Conservation (phyloP, 1,140 invertebrate species). For the Cecropterus lyciades region DNA sequence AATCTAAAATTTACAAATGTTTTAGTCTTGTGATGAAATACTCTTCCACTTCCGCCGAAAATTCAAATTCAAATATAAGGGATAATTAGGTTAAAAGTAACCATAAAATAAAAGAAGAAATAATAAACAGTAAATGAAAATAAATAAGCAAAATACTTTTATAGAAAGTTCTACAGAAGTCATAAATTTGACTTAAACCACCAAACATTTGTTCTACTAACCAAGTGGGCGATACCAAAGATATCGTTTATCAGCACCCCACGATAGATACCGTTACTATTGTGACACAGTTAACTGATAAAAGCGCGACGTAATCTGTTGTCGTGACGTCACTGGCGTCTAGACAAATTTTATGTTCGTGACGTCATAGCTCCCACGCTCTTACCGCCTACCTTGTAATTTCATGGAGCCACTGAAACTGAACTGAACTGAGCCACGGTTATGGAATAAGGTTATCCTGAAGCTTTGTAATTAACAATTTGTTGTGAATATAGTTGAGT, state of each 20-base stretch:
- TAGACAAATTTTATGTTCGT: conserved; percentile 62
- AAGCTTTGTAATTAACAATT: conserved; percentile 2
- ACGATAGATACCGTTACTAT: conserved; percentile 1
- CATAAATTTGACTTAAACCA: no score
- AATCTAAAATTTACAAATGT: no score
- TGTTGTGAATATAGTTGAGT: no score
- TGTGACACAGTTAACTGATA: conserved; percentile 31
- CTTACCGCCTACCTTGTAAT: conserved; percentile 45
- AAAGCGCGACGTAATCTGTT: conserved; percentile 19
- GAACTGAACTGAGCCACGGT: no score
- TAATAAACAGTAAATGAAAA: no score
- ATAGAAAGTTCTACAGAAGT: no score
- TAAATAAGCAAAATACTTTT: no score
- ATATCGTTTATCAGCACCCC: conserved; percentile 7
- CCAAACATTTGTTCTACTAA: not conserved
- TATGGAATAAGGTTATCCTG: conserved; percentile 7
- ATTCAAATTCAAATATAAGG: no score
- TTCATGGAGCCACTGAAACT: conserved; percentile 39
- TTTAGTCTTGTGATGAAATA: no score
- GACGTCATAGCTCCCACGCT: conserved; percentile 53
- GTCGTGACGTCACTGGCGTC: conserved; percentile 59
- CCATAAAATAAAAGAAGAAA: no score
- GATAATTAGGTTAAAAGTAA: no score
- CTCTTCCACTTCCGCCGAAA: no score
- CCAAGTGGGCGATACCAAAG: not conserved